Evolutionary conservation across 2,888 invertebrate genomes (phyloP).

Genomic region (Lamproptera curius): DNA sequence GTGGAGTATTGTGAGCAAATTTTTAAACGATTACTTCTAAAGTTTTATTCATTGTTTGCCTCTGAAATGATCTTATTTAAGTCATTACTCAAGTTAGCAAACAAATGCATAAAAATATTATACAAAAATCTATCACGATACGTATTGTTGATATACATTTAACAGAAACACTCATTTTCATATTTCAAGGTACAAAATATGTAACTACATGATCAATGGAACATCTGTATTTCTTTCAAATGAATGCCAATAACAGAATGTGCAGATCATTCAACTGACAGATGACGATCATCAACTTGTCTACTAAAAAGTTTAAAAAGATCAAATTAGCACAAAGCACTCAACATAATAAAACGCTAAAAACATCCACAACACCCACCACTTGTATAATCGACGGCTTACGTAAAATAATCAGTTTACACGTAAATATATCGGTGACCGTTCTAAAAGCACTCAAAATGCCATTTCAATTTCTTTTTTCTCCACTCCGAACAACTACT

Average conservation of each 20-base stretch:
- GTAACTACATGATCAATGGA: no score
- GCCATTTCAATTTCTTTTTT: slow-evolving; percentile 55
- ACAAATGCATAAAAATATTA: no score
- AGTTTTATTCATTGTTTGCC: no score
- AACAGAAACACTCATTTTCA: no score
- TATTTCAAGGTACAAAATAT: no score
- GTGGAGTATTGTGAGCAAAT: no score
- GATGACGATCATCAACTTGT: slow-evolving; percentile 11
- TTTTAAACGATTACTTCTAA: no score
- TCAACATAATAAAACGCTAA: slow-evolving; percentile 5
- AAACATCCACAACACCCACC: slow-evolving; percentile 5
- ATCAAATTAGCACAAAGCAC: slow-evolving; percentile 13
- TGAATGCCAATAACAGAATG: neutral
- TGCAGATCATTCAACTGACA: neutral
- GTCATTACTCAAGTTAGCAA: no score
- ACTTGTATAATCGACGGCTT: slow-evolving; percentile 18
- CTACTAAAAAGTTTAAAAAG: neutral
- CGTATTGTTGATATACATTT: no score
- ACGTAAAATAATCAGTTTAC: slow-evolving; percentile 48
- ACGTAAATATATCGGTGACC: slow-evolving; percentile 71
- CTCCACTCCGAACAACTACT: slow-evolving; percentile 49
- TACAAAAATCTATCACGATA: no score
- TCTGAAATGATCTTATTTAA: no score
- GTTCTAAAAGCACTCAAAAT: slow-evolving; percentile 66
- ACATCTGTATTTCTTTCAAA: neutral